phyloP scores from a whole-genome alignment of 2,797 vertebrate species.

The Hippopotamyrus pictus region DNA sequence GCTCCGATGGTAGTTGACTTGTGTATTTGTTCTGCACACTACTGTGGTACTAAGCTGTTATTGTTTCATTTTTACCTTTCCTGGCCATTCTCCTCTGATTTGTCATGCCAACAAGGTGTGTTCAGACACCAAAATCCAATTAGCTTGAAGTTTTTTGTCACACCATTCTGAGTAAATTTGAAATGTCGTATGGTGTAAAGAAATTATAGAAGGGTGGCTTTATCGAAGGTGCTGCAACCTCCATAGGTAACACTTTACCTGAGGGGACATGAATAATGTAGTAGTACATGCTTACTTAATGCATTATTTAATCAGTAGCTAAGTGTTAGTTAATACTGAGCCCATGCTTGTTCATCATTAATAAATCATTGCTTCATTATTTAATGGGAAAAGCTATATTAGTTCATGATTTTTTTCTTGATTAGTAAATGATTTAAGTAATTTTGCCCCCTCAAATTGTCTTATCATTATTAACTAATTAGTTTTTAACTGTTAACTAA shows the following conservation, averaged over 20 bases:
- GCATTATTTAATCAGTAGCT: not conserved
- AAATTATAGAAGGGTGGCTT: not conserved
- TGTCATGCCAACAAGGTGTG: not conserved
- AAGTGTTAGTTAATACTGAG: not conserved
- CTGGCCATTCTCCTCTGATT: not conserved
- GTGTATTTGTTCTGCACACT: not conserved
- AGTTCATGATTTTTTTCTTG: not conserved
- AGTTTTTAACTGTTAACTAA: not conserved
- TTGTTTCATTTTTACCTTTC: not conserved
- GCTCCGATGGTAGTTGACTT: not conserved
- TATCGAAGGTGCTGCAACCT: not conserved
- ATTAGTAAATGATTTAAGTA: not conserved
- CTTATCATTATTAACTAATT: not conserved
- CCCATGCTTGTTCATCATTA: not conserved
- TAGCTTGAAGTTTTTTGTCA: not conserved
- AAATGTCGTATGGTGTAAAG: not conserved
- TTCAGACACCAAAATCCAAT: not conserved
- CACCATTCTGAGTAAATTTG: not conserved
- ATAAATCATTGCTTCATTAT: not conserved
- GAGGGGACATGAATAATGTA: too few relatives aligned
- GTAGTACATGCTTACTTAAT: not conserved
- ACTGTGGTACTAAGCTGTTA: not conserved
- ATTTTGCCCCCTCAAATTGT: not conserved
- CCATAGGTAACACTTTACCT: not conserved
- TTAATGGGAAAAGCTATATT: not conserved